These are phyloP conservation scores for Cabera pusaria DNA, from an alignment of 2,888 invertebrate species.

Conservation along the genomic window DNA sequence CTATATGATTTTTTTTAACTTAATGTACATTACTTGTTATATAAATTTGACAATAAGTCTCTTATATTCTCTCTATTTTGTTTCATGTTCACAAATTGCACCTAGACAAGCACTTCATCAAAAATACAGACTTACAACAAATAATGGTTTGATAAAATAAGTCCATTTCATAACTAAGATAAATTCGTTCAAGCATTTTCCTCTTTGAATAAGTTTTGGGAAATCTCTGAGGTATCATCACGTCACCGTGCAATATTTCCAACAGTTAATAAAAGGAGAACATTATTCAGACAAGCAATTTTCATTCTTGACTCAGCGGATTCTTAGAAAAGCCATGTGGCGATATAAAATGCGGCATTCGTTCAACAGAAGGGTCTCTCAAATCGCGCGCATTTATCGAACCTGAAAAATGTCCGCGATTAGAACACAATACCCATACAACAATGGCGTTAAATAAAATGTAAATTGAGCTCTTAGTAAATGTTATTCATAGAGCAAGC, in stretches of 20 bases:
- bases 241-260: constrained; percentile 54
- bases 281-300: constrained; percentile 61
- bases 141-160: constrained; percentile 34
- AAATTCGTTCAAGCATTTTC: constrained; percentile 44
- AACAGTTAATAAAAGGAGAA: constrained; percentile 60
- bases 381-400: constrained; percentile 38
- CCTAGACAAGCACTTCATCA: too few species aligned
- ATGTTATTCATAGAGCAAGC: constrained; percentile 72
- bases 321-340: constrained; percentile 21
- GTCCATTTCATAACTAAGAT: constrained; percentile 41
- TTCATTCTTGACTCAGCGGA: constrained; percentile 40
- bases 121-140: too few species aligned
- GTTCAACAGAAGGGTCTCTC: constrained; percentile 21
- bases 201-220: constrained; percentile 47
- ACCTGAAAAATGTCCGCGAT: constrained; percentile 22
- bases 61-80: too few species aligned
- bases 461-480: constrained; percentile 64
- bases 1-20: too few species aligned
- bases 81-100: too few species aligned
- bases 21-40: too few species aligned
- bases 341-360: constrained; percentile 22
- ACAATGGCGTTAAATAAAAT: constrained; percentile 52
- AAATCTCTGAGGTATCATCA: constrained; percentile 56
- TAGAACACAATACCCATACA: constrained; percentile 43
- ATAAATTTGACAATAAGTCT: too few species aligned